Evolutionary conservation across 2,797 vertebrate species (phyloP), one percentile per base, ranked within the genome.

Genomic region (Trematomus bernacchii): DNA sequence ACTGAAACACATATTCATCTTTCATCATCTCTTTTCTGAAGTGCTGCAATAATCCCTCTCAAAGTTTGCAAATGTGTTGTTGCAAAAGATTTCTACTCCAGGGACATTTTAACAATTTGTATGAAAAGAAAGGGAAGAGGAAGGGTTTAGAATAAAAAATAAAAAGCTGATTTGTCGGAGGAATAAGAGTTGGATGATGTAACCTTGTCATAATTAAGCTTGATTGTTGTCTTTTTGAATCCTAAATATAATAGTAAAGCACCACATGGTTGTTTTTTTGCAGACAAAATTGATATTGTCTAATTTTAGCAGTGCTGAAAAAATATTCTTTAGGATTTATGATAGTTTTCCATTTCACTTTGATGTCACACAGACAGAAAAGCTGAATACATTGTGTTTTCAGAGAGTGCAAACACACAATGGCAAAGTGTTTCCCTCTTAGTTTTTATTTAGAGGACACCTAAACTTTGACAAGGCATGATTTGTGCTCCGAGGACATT

Each of bases 1-100:
- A 8, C 1, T 14, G 21, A 55, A 53, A 33, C 48, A 46, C n/a
- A 14, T 33, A 19, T 33, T 61, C n/a, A 4, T 13, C 10, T 71
- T 66, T 81, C 55, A 72, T 73, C 58, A 10, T 57, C 19, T n/a
- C 23, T 61, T 44, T 14, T 47, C 46, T 76, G 50, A 72, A 73
- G n/a, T 55, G 43, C 50, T 50, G 19, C n/a, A 15, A 21, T 23
- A 27, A 62, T 33, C 53, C 72, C 33, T 19, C 7, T 68, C 18
- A 44, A 4, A 69, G 6, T 52, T 51, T 3, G 33, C 71, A 18
- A 14, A 46, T 43, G 21, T 72, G 30, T 14, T 64, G 18, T 46
- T n/a, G 33, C 33, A 37, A 37, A 9, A 15, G 23, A 44, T 50
- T 62, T 57, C 48, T 9, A n/a, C 57, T 71, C 42, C 42, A 71